Evolutionary conservation across 2,797 vertebrate genomes (phyloP).

Genomic region (Furcifer pardalis): DNA sequence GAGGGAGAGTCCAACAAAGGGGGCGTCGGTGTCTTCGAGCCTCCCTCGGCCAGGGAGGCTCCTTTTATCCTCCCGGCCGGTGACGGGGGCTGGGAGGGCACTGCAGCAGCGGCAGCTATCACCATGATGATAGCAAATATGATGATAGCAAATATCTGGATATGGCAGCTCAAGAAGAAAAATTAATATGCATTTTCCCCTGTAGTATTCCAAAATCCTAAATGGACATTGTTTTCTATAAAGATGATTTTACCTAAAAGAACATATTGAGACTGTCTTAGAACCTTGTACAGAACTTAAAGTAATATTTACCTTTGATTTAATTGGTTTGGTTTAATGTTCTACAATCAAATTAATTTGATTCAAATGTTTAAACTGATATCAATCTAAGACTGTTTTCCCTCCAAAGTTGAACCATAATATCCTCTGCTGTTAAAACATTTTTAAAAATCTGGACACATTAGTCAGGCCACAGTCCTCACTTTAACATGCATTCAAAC

Average conservation of each 20-base stretch:
- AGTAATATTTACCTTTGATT: slow-evolving; percentile 2
- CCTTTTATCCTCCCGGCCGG: too few relatives aligned
- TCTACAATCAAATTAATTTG: too few relatives aligned
- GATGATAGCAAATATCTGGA: too few relatives aligned
- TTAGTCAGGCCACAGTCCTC: neutral
- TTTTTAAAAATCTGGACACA: neutral
- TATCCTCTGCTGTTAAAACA: neutral
- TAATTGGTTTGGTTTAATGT: slow-evolving; percentile 13
- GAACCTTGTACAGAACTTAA: neutral
- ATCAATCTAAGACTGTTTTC: neutral
- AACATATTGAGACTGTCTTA: neutral
- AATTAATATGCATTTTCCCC: neutral
- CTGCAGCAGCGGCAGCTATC: too few relatives aligned
- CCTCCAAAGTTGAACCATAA: neutral
- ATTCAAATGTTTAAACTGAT: neutral
- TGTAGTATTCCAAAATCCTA: neutral
- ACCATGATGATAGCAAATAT: too few relatives aligned
- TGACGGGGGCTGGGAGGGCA: too few relatives aligned
- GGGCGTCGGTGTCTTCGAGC: too few relatives aligned
- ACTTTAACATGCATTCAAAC: neutral
- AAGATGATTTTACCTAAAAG: slow-evolving; percentile 18
- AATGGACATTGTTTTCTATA: slow-evolving; percentile 11
- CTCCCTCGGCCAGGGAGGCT: too few relatives aligned
- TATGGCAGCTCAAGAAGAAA: too few relatives aligned
- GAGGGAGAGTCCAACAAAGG: too few relatives aligned